phyloP scores from a whole-genome alignment of 1,140 invertebrate species.

The Ephestia elutella region DNA sequence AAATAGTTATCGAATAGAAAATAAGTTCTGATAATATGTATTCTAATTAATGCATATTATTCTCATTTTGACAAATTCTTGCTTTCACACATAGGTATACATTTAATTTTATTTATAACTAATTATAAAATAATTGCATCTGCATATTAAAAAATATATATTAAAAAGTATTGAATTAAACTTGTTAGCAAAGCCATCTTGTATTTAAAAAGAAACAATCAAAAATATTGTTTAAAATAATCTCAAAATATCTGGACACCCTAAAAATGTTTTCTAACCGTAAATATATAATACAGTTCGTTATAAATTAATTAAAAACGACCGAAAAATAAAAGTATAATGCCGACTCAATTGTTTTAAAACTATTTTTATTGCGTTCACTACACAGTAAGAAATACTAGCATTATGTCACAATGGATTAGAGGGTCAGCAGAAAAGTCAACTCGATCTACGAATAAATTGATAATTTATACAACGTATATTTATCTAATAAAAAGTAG shows the following conservation, averaged over 20 bases:
- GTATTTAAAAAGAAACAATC: too few relatives aligned
- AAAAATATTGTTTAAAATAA: too few relatives aligned
- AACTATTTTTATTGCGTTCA: conserved; percentile 47
- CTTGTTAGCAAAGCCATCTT: too few relatives aligned
- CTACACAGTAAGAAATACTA: conserved; percentile 18
- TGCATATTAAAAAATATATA: too few relatives aligned
- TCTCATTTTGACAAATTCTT: too few relatives aligned
- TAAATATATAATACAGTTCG: neutral
- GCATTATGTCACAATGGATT: conserved; percentile 8
- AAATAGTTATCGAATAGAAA: too few relatives aligned
- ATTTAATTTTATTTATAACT: too few relatives aligned
- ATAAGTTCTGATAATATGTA: too few relatives aligned
- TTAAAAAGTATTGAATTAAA: too few relatives aligned
- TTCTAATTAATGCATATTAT: too few relatives aligned
- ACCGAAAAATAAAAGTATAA: neutral
- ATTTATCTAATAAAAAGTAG: neutral
- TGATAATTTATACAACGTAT: neutral
- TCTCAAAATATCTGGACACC: neutral
- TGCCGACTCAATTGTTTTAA: conserved; percentile 37
- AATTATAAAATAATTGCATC: too few relatives aligned
- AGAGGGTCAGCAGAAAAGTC: conserved; percentile 7
- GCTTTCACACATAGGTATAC: too few relatives aligned
- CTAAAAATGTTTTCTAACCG: neutral
- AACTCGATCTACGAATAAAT: neutral
- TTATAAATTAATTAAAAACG: conserved; percentile 1